phyloP scores from a whole-genome alignment of 2,113 vertebrate genomes.

The Oenanthe melanoleuca region DNA sequence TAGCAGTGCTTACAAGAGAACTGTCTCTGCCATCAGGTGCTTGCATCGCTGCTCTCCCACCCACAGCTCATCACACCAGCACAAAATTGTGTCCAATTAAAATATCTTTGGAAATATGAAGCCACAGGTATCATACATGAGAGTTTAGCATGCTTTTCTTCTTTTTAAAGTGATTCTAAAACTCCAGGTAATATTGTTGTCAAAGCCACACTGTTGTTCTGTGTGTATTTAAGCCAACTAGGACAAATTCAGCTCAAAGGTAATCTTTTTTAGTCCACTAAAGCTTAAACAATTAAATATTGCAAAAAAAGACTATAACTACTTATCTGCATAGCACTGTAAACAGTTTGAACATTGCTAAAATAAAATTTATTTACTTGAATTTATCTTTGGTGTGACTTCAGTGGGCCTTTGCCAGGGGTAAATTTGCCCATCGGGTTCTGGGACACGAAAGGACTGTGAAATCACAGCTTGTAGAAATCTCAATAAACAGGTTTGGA shows the following conservation, averaged over 20 bases:
- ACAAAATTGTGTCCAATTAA: background rate
- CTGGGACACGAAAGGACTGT: background rate
- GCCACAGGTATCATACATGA: background rate
- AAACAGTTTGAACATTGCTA: background rate
- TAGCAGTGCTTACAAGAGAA: background rate
- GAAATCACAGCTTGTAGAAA: slow-evolving; percentile 15
- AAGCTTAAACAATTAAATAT: background rate
- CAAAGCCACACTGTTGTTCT: background rate
- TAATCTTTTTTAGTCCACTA: background rate
- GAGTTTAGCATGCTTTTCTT: background rate
- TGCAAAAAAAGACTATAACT: background rate
- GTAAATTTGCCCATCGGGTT: slow-evolving; percentile 3
- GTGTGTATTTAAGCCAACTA: background rate
- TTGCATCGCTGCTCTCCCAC: background rate
- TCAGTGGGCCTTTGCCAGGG: background rate
- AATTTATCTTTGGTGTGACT: slow-evolving; percentile 32
- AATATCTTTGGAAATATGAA: background rate
- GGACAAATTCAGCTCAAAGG: background rate
- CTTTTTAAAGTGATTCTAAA: background rate
- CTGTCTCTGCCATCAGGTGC: background rate
- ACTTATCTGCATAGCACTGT: background rate
- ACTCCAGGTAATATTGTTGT: background rate
- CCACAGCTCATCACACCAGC: background rate
- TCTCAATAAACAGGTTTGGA: background rate
- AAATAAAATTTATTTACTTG: slow-evolving; percentile 33